Evolutionary conservation across 2,888 invertebrate genomes (phyloP).

Genomic region (Parochlus steinenii): DNA sequence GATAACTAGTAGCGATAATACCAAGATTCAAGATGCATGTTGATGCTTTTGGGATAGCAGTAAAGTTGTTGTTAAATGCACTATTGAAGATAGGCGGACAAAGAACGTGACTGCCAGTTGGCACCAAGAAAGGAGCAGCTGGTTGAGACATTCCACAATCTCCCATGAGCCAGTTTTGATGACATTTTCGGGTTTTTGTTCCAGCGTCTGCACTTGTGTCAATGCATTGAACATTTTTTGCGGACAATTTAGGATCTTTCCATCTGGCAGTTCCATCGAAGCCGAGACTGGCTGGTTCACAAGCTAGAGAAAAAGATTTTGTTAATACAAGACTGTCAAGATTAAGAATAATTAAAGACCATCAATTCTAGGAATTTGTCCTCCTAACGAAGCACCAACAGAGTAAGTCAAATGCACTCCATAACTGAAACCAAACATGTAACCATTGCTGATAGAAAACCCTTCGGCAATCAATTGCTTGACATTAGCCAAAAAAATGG

Average conservation of each 20-base stretch:
- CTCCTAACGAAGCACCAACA: conserved; percentile 8
- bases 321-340: background rate
- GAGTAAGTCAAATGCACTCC: conserved; percentile 27
- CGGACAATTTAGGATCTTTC: conserved; percentile 16
- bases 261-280: background rate
- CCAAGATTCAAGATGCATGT: conserved; percentile 14
- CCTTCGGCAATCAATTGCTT: conserved; percentile 19
- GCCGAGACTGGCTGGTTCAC: conserved; percentile 4
- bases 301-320: background rate
- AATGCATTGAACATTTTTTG: conserved; percentile 19
- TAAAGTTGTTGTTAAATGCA: conserved; percentile 17
- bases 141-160: conserved; percentile 18
- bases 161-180: conserved; percentile 21
- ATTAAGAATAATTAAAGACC: background rate
- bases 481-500: conserved; percentile 20
- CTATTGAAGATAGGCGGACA: conserved; percentile 19
- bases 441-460: conserved; percentile 20
- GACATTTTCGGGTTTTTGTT: conserved; percentile 17
- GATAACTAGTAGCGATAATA: conserved; percentile 16
- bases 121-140: conserved; percentile 13
- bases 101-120: conserved; percentile 17
- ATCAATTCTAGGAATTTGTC: background rate
- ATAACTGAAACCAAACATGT: conserved; percentile 28
- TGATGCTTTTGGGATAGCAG: conserved; percentile 16
- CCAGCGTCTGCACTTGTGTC: conserved; percentile 18